A percentile compares a stretch with the other conserved stretches of the same genome.
phyloP scores from a whole-genome alignment of 2,888 invertebrate species.

The Camponotus fellah region DNA sequence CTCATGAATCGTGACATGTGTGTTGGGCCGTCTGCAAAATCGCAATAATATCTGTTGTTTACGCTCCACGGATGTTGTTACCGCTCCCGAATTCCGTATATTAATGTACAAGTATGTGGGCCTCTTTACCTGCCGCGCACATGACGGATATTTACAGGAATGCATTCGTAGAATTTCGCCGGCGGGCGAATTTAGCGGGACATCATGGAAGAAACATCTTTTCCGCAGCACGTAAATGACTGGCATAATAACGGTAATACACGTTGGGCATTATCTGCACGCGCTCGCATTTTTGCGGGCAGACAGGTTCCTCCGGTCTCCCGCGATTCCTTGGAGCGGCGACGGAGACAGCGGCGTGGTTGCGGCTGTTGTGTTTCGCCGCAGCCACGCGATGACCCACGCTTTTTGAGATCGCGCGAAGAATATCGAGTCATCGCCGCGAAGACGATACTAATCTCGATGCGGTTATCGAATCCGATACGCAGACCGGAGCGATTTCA shows the following conservation, averaged over 20 bases:
- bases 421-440: constrained; percentile 66
- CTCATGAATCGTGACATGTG: not conserved
- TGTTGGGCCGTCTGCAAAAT: not conserved
- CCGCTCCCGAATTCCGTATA: constrained; percentile 31
- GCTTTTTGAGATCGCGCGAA: constrained; percentile 62
- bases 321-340: constrained; percentile 50
- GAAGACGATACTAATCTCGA: constrained; percentile 51
- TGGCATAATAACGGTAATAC: constrained; percentile 82
- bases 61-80: constrained; percentile 7
- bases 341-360: constrained; percentile 2
- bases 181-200: constrained; percentile 75
- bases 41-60: constrained; percentile 12
- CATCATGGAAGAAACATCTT: constrained; percentile 70
- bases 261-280: constrained; percentile 83
- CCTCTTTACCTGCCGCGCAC: constrained; percentile 36
- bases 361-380: constrained; percentile 43
- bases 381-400: constrained; percentile 73
- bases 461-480: constrained; percentile 51
- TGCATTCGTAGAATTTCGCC: constrained; percentile 79
- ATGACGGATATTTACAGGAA: constrained; percentile 70
- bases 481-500: constrained; percentile 39
- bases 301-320: constrained; percentile 70
- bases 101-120: constrained; percentile 44
- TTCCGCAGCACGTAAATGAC: constrained; percentile 79
- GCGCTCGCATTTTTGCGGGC: constrained; percentile 79